Conservation (phyloP, 1,140 invertebrate genomes). For the Arion vulgaris region DNA sequence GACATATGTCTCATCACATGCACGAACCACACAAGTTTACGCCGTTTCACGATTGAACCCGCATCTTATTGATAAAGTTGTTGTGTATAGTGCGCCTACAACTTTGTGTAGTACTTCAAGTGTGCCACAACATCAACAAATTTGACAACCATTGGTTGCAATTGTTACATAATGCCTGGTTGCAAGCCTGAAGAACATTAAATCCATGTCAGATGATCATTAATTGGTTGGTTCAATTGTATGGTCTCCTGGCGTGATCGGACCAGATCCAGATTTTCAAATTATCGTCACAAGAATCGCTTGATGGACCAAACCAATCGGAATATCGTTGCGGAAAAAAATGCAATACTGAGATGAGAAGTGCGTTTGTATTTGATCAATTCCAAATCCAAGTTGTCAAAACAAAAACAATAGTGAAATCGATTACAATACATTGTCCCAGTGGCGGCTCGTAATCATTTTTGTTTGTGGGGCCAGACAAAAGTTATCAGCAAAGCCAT, state of each 20-base stretch:
- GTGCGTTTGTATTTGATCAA: conserved; percentile 6
- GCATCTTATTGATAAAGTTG: no score
- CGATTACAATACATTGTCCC: neutral
- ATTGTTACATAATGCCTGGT: neutral
- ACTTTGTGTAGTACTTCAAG: no score
- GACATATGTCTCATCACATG: no score
- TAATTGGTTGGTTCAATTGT: neutral
- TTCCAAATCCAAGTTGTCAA: neutral
- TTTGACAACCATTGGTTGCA: no score
- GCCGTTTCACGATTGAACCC: no score
- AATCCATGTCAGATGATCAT: neutral
- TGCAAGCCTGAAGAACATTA: neutral
- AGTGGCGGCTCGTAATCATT: no score
- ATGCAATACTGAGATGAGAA: neutral
- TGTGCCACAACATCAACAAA: no score
- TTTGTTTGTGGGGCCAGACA: no score
- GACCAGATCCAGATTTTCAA: neutral
- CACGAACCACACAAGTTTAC: no score
- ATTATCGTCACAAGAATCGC: neutral
- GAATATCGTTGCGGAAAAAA: neutral
- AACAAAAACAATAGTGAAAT: neutral
- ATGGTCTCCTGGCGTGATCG: neutral
- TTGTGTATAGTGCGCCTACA: no score
- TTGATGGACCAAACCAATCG: neutral
- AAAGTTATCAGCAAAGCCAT: no score